Percentiles rank a stretch among this genome's conserved stretches.
These are phyloP conservation scores for Metopia argyrocephala DNA, from an alignment of 2,888 invertebrate genomes.

Conservation along the genomic window DNA sequence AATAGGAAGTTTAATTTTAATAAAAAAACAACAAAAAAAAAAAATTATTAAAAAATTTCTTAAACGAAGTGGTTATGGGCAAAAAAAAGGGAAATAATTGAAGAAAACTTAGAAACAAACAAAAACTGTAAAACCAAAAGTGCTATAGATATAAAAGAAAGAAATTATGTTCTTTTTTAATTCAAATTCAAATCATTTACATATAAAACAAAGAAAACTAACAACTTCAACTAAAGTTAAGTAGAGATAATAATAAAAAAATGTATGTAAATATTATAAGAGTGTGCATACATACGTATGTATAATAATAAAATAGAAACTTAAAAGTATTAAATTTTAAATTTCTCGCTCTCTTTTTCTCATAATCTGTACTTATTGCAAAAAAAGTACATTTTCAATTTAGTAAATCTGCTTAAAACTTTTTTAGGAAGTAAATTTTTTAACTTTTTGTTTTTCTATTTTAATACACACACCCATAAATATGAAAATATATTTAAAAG, in stretches of 20 bases:
- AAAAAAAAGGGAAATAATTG: not conserved
- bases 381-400: slow-evolving; percentile 4
- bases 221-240: not conserved
- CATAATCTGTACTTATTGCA: not conserved
- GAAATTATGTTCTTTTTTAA: not conserved
- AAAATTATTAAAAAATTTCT: slow-evolving; percentile 49
- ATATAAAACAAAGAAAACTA: not conserved
- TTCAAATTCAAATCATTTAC: not conserved
- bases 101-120: slow-evolving; percentile 10
- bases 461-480: not conserved
- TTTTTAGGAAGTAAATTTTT: not conserved
- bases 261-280: too few species aligned
- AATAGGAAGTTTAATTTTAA: slow-evolving; percentile 61
- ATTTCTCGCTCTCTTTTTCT: not conserved
- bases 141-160: not conserved
- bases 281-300: not conserved
- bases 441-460: not conserved
- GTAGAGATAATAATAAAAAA: not conserved
- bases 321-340: not conserved
- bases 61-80: slow-evolving; percentile 29
- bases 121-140: not conserved
- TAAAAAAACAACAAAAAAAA: slow-evolving; percentile 41
- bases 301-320: not conserved
- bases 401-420: slow-evolving; percentile 6
- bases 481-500: not conserved